phyloP scores from a whole-genome alignment of 2,888 invertebrate species.

The Epinotia bilunana region DNA sequence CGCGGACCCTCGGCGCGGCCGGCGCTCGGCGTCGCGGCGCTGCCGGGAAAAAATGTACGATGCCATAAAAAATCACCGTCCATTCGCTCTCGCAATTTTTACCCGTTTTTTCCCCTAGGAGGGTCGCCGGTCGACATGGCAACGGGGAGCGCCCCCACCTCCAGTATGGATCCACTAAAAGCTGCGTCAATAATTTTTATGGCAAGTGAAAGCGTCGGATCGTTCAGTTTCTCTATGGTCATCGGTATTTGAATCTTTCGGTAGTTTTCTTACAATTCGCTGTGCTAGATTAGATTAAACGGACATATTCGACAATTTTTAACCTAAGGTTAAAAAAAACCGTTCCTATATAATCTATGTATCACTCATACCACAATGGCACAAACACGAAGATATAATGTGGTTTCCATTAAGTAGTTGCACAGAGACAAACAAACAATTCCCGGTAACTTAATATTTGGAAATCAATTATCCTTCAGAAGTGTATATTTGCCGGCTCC shows the following conservation, averaged over 20 bases:
- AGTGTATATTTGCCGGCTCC: conserved; percentile 62
- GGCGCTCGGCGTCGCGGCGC: conserved; percentile 69
- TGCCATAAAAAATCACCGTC: conserved; percentile 84
- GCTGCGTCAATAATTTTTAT: conserved; percentile 80
- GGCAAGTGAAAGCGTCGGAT: conserved; percentile 49
- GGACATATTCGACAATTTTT: too few relatives aligned
- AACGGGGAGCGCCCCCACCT: conserved; percentile 68
- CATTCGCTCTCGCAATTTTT: conserved; percentile 82
- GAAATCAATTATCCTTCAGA: conserved; percentile 77
- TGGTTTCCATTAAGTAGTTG: conserved; percentile 57
- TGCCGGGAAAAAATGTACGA: conserved; percentile 81
- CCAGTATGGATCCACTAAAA: conserved; percentile 62
- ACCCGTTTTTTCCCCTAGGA: conserved; percentile 83
- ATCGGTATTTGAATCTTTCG: conserved; percentile 16
- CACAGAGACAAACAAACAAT: conserved; percentile 60
- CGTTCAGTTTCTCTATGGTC: conserved; percentile 14
- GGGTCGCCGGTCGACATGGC: conserved; percentile 78
- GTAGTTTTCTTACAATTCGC: not conserved
- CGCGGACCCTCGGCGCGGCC: conserved; percentile 49
- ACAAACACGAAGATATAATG: conserved; percentile 59
- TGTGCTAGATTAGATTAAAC: not conserved
- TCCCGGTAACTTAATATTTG: conserved; percentile 77
- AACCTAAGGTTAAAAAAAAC: too few relatives aligned
- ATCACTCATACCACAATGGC: not conserved
- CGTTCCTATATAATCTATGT: not conserved